phyloP scores from a whole-genome alignment of 2,797 vertebrate species.

The Sebastes aleutianus region DNA sequence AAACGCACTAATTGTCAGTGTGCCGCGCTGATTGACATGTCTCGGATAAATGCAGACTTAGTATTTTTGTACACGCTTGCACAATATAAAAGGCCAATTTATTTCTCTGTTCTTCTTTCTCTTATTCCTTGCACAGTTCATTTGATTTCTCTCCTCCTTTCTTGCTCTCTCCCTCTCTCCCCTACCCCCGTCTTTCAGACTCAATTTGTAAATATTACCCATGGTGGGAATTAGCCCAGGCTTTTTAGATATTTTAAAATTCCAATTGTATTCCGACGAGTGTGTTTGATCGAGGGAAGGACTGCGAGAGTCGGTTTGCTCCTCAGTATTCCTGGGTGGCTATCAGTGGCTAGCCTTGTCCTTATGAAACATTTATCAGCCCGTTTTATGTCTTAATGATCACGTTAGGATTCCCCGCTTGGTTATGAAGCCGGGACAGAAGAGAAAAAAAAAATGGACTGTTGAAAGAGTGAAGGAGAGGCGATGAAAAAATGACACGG shows the following conservation, averaged over 20 bases:
- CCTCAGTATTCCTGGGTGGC: constrained; percentile 80
- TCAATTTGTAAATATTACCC: constrained; percentile 87
- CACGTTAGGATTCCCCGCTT: constrained; percentile 82
- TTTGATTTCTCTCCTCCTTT: constrained; percentile 78
- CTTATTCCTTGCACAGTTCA: constrained; percentile 76
- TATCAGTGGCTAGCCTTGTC: constrained; percentile 80
- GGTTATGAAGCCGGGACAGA: constrained; percentile 75
- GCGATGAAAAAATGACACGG: constrained; percentile 44
- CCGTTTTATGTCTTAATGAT: constrained; percentile 86
- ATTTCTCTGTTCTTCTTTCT: constrained; percentile 79
- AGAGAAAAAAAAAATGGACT: constrained; percentile 29
- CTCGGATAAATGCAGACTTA: constrained; percentile 86
- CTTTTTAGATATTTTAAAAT: constrained; percentile 82
- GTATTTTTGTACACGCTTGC: constrained; percentile 86
- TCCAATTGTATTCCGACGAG: constrained; percentile 80
- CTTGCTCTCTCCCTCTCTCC: constrained; percentile 54
- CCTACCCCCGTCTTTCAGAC: constrained; percentile 69
- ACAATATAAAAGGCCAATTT: constrained; percentile 86
- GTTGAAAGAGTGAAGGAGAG: constrained; percentile 57
- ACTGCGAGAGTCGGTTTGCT: constrained; percentile 59
- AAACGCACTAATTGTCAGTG: constrained; percentile 85
- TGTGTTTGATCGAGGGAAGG: constrained; percentile 75
- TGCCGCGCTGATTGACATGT: constrained; percentile 84
- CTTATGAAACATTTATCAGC: constrained; percentile 87
- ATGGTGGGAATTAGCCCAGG: constrained; percentile 79